Conservation (phyloP, 2,797 vertebrate species). For the Ctenosaura bakeri region DNA sequence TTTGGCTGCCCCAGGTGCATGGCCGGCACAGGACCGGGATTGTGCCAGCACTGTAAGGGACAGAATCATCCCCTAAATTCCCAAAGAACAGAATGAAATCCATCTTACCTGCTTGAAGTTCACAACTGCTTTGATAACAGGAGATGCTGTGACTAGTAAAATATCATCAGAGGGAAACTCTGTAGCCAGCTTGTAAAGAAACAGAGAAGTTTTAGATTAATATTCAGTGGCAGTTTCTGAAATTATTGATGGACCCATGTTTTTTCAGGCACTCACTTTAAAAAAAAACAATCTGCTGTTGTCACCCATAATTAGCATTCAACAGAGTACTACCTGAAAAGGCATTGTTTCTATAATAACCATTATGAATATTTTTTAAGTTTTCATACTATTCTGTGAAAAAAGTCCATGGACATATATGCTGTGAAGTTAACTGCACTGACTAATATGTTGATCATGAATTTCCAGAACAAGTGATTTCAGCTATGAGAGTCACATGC, state of each 20-base stretch:
- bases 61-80: not conserved
- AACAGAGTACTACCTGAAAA: not conserved
- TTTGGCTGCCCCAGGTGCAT: too few relatives aligned
- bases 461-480: not conserved
- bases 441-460: not conserved
- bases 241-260: not conserved
- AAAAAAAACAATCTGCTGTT: too few relatives aligned
- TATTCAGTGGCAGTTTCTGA: not conserved
- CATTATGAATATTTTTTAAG: too few relatives aligned
- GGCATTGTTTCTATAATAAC: not conserved
- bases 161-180: slow-evolving; percentile 88
- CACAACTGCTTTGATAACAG: slow-evolving; percentile 91
- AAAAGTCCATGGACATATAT: not conserved
- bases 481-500: not conserved
- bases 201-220: not conserved
- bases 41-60: too few relatives aligned
- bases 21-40: not conserved
- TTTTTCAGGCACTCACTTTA: not conserved
- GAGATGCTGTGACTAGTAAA: slow-evolving; percentile 88
- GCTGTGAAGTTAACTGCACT: not conserved
- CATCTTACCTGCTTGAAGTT: slow-evolving; percentile 92
- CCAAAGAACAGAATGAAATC: not conserved
- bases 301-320: not conserved
- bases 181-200: slow-evolving; percentile 84
- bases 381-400: not conserved